Base-by-base conservation (phyloP, 2,113 vertebrate genomes). In the Siniperca knerii region DNA sequence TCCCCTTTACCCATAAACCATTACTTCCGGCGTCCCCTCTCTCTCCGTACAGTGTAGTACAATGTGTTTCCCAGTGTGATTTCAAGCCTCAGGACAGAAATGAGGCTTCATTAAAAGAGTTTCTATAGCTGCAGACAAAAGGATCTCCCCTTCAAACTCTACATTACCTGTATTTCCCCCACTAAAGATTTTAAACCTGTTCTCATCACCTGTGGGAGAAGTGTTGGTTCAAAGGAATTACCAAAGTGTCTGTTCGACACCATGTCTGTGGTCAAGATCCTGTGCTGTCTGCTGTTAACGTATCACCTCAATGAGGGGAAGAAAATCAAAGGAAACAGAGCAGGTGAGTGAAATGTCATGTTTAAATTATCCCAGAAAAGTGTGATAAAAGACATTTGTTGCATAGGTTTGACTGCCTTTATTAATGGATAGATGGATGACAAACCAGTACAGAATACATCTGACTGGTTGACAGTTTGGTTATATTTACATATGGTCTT, bases 281-380 rank as follows among this genome's bases (percentile, higher is more conserved):
- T 96, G 48, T 92, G 83, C 65, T 92, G 82, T 79, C 75, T 95
- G 69, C 90, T 95, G 74, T 66, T 94, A 65, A 88, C 68, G 3
- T 80, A 11, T 87, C 88, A 91, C 65, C 86, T 94, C 73, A 81
- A 15, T 75, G 90, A 92, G 48, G 94, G 85, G 13, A 94, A 77
- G 85, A 95, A 67, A 93, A 81, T 73, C 68, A 91, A 75, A 75
- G 93, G 75, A 81, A 82, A 55, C 67, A 83, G 67, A 91, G n/a
- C 86, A 85, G 93, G 95, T 95, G 84, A 94, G 95, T 85, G 16
- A 79, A 52, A 66, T 18, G 48, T 74, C 25, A 37, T 25, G 20
- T 77, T 62, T 20, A 61, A 23, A 48, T 29, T 4, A 46, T 55
- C 23, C 20, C 3, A 23, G 2, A 67, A 71, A 66, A 70, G 13